phyloP scores from a whole-genome alignment of 2,113 vertebrate genomes.

The Narcine bancroftii region DNA sequence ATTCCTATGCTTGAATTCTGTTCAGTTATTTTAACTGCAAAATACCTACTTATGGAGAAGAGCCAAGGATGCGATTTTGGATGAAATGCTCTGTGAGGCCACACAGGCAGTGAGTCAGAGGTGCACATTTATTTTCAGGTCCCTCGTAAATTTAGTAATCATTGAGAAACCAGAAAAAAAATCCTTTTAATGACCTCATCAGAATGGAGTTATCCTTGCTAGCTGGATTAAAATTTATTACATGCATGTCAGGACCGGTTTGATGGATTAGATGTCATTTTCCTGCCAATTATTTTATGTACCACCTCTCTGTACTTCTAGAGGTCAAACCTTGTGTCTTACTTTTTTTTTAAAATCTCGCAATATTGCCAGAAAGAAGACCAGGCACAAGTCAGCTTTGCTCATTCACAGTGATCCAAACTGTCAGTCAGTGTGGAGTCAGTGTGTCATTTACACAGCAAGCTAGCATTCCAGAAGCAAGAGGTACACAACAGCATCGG shows the following conservation, averaged over 20 bases:
- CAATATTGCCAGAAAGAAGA: too few species aligned
- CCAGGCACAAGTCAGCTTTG: too few species aligned
- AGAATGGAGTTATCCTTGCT: too few species aligned
- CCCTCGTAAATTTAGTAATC: not conserved
- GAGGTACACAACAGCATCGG: too few species aligned
- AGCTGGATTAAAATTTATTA: not conserved
- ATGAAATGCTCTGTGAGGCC: not conserved
- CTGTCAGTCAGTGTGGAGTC: too few species aligned
- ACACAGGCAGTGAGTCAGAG: not conserved
- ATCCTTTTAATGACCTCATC: not conserved
- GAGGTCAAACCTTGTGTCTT: not conserved
- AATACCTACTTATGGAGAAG: not conserved
- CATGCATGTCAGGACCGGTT: not conserved
- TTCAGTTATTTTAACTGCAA: not conserved
- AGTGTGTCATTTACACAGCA: too few species aligned
- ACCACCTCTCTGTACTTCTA: not conserved
- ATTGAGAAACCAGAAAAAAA: not conserved
- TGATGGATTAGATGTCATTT: too few species aligned
- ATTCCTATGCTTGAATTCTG: not conserved
- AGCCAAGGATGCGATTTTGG: not conserved
- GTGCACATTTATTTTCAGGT: not conserved
- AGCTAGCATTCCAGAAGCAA: too few species aligned
- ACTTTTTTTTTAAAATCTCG: too few species aligned
- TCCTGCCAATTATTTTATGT: not conserved
- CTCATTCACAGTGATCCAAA: too few species aligned